A percentile compares a stretch with the other conserved stretches of the same genome.
These are phyloP conservation scores for Agrochola lota DNA, from an alignment of 2,888 invertebrate species.

Conservation along the genomic window DNA sequence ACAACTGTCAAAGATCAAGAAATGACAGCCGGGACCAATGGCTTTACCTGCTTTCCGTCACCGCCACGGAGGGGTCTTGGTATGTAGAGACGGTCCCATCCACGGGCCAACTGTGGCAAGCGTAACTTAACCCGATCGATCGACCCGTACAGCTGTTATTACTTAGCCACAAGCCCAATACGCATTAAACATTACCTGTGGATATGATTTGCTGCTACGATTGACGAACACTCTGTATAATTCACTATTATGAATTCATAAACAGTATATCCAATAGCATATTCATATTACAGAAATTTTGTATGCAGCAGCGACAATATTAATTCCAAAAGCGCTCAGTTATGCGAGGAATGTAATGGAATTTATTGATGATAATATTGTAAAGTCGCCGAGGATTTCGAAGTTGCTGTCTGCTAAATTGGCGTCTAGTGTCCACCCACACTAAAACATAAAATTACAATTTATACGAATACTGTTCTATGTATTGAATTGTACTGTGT, in stretches of 20 bases:
- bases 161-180: too few species aligned
- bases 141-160: too few species aligned
- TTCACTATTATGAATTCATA: constrained; percentile 19
- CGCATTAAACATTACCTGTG: background rate
- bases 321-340: constrained; percentile 6
- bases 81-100: too few species aligned
- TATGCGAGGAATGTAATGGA: constrained; percentile 35
- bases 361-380: constrained; percentile 37
- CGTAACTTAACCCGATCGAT: too few species aligned
- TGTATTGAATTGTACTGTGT: constrained; percentile 41
- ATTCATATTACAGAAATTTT: constrained; percentile 13
- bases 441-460: constrained; percentile 56
- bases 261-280: constrained; percentile 17
- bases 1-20: too few species aligned
- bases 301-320: constrained; percentile 19
- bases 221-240: constrained; percentile 18
- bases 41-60: too few species aligned
- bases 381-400: constrained; percentile 35
- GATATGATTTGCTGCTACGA: background rate
- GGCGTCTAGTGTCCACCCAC: constrained; percentile 54
- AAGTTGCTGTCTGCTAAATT: constrained; percentile 48
- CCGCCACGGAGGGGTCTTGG: too few species aligned
- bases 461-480: constrained; percentile 39
- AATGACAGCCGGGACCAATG: too few species aligned
- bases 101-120: too few species aligned